phyloP scores from a whole-genome alignment of 1,140 invertebrate genomes.

The Drosophila repleta region DNA sequence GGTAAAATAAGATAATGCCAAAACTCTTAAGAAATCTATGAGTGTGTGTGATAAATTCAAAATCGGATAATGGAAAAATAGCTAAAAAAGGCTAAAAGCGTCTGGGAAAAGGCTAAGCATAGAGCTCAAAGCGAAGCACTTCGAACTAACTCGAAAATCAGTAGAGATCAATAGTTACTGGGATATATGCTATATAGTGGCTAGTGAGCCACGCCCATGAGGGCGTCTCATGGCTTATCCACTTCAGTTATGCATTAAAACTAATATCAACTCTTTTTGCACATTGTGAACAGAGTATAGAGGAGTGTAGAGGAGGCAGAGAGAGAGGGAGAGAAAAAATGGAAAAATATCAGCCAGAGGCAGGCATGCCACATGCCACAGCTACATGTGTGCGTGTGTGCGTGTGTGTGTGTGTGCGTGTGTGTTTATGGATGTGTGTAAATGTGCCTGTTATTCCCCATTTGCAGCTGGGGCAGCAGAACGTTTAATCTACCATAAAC shows the following conservation, averaged over 20 bases:
- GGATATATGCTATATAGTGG: too few relatives aligned
- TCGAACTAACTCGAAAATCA: too few relatives aligned
- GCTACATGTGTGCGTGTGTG: conserved; percentile 27
- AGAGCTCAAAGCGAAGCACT: too few relatives aligned
- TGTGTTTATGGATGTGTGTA: conserved; percentile 22
- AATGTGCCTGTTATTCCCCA: conserved; percentile 58
- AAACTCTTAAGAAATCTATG: too few relatives aligned
- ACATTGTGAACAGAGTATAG: conserved; percentile 4
- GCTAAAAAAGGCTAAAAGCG: too few relatives aligned
- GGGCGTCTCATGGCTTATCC: neutral
- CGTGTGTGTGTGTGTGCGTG: conserved; percentile 15
- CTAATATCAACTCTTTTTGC: neutral
- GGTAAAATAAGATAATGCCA: too few relatives aligned
- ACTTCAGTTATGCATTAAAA: neutral
- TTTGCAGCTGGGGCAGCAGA: conserved; percentile 61
- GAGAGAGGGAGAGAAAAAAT: neutral
- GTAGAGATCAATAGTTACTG: too few relatives aligned
- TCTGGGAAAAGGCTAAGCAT: too few relatives aligned
- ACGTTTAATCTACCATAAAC: conserved; percentile 78
- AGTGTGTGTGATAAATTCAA: too few relatives aligned
- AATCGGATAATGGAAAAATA: too few relatives aligned
- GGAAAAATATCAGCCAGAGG: conserved; percentile 32
- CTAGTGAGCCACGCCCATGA: neutral
- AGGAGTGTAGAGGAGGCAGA: too few relatives aligned
- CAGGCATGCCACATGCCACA: conserved; percentile 36